Conservation (phyloP, 2,797 vertebrate species). For the Crypturellus tataupa region DNA sequence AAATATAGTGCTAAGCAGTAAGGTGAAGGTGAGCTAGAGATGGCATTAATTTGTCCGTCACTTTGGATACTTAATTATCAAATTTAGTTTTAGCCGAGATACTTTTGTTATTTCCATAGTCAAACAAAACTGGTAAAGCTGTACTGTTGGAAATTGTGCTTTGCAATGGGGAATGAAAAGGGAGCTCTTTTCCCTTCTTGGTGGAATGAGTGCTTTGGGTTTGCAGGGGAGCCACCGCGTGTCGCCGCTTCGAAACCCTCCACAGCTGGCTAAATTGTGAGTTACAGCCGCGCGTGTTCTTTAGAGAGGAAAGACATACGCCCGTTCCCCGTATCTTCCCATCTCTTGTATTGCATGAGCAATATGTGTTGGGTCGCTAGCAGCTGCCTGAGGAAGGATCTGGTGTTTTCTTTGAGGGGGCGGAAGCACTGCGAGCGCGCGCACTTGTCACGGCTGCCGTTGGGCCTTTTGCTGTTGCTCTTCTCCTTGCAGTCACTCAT, state of each 20-base stretch:
- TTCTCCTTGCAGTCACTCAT: neutral
- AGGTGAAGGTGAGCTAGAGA: neutral
- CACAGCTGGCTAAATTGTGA: neutral
- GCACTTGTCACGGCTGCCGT: fast-evolving
- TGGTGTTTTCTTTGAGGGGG: neutral
- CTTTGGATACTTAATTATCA: neutral
- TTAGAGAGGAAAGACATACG: neutral
- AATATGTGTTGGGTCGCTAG: neutral
- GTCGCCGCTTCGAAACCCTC: neutral
- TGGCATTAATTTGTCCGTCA: neutral
- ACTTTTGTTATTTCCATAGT: neutral
- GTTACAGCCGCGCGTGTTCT: neutral
- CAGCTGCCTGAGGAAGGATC: neutral
- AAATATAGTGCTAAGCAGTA: neutral
- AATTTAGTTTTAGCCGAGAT: neutral
- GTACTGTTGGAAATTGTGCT: neutral
- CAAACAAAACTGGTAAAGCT: neutral
- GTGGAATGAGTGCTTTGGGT: neutral
- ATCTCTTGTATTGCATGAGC: neutral
- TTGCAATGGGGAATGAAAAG: fast-evolving
- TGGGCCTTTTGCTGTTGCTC: neutral
- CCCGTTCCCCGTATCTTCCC: neutral
- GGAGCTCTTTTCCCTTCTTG: neutral
- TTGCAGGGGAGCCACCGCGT: neutral
- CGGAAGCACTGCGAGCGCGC: fast-evolving